Conservation (phyloP, 2,888 invertebrate species). For the Tineola bisselliella region DNA sequence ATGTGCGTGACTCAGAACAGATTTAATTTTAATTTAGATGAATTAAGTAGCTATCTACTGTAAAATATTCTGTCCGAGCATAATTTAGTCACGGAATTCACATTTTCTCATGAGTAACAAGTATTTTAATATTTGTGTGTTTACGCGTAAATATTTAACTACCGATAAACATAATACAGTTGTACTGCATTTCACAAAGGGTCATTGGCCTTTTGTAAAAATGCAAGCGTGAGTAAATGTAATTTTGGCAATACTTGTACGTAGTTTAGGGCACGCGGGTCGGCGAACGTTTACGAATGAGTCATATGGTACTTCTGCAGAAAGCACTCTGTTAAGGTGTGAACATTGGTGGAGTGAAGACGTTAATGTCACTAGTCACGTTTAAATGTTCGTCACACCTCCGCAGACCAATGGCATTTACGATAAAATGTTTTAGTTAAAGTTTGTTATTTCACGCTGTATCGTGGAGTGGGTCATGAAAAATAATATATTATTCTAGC, state of each 20-base stretch:
- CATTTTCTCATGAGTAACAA: background rate
- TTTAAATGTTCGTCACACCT: background rate
- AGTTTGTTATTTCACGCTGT: background rate
- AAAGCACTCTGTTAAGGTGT: background rate
- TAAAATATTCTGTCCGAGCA: background rate
- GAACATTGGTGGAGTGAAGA: background rate
- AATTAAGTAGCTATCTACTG: background rate
- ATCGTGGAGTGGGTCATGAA: background rate
- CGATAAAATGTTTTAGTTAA: background rate
- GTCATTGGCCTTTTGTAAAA: conserved; percentile 19
- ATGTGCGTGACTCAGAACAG: conserved; percentile 4
- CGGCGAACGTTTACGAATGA: conserved; percentile 34
- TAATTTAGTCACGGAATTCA: background rate
- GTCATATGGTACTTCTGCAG: background rate
- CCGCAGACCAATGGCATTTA: background rate
- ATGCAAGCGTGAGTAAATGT: conserved; percentile 26
- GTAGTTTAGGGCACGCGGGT: conserved; percentile 42
- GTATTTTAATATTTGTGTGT: background rate
- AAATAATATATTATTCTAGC: background rate
- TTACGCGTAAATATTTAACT: background rate
- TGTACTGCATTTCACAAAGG: conserved; percentile 3
- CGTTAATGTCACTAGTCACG: conserved; percentile 2
- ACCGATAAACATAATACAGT: background rate
- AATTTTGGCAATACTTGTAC: conserved; percentile 36
- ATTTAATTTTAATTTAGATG: conserved; percentile 2